Evolutionary conservation across 2,797 vertebrate genomes (phyloP), one percentile per base, ranked within the genome.

Genomic region (Hozukius guyotensis): DNA sequence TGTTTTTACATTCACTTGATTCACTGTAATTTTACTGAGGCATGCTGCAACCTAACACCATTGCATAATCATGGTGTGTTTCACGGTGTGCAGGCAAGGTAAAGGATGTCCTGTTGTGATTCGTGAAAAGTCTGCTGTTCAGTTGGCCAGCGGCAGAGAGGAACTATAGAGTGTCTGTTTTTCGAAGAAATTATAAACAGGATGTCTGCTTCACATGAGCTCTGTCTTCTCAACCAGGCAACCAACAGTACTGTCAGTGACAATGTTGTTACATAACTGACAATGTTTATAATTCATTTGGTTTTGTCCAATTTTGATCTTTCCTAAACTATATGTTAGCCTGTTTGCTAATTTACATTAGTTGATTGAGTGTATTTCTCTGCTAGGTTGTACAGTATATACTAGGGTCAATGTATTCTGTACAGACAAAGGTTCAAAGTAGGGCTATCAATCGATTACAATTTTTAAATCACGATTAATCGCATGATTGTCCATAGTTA

Each of bases 91-190:
- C 42, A 18, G 14, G 11, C 20, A 38, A 16, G 24, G 32, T 14
- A 29, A 56, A 67, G 49, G 56, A 64, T 69, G 62, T 79, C 64
- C 82, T 79, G 68, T 57, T 13, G 68, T 63, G 46, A 73, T 36
- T 81, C 64, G 24, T 65, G 18, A 49, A 18, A 4, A 64, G 52
- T 13, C 2, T 4, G 64, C 31, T 16, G 0, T 36, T 8, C 3
- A 0, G 46, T 24, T 27, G 29, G 34, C 24, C 32, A 6, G 22
- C 3, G 13, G 18, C 56, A 13, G 29, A 77, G n/a, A 10, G 72
- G 53, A 81, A 79, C 16, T 31, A 7, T 25, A 5, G 6, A 4
- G 12, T 16, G 20, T n/a, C 34, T 72, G 53, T 72, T 72, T 73
- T 38, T 32, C 12, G 32, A 76, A 66, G 62, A 75, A 72, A 38